A percentile compares a stretch with the other conserved stretches of the same genome.
Evolutionary conservation across 2,113 vertebrate genomes (phyloP).

Genomic region (Ochotona princeps): DNA sequence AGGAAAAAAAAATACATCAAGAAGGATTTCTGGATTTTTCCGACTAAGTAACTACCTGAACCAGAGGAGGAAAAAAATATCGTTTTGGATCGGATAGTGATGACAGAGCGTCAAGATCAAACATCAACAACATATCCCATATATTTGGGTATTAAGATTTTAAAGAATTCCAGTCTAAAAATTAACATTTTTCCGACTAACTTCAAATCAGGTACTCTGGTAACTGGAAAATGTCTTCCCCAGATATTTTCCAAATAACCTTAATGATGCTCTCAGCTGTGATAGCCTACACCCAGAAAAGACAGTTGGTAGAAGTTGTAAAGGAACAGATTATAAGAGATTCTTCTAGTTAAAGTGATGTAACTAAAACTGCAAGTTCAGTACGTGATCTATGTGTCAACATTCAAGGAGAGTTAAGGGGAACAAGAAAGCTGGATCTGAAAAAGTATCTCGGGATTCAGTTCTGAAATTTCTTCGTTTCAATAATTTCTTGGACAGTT

Average conservation of each 20-base stretch:
- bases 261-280: slow-evolving; percentile 51
- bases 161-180: slow-evolving; percentile 55
- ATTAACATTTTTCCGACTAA: slow-evolving; percentile 56
- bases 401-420: slow-evolving; percentile 41
- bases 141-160: slow-evolving; percentile 60
- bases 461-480: slow-evolving; percentile 58
- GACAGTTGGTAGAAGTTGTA: not conserved
- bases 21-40: slow-evolving; percentile 42
- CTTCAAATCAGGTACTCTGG: slow-evolving; percentile 44
- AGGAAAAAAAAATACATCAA: not conserved
- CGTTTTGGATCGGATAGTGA: not conserved
- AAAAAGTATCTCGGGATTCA: slow-evolving; percentile 54
- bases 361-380: slow-evolving; percentile 44
- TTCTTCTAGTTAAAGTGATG: slow-evolving; percentile 39
- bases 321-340: not conserved
- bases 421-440: slow-evolving; percentile 51
- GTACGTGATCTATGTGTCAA: slow-evolving; percentile 28
- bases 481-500: slow-evolving; percentile 37
- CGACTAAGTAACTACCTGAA: slow-evolving; percentile 42
- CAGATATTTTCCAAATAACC: slow-evolving; percentile 58
- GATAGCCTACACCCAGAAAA: slow-evolving; percentile 37
- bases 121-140: slow-evolving; percentile 11
- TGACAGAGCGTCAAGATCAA: slow-evolving; percentile 11
- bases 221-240: slow-evolving; percentile 48
- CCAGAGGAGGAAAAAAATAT: not conserved